These are phyloP conservation scores for Rhopalosiphum padi DNA, from an alignment of 1,140 invertebrate genomes.

Conservation along the genomic window DNA sequence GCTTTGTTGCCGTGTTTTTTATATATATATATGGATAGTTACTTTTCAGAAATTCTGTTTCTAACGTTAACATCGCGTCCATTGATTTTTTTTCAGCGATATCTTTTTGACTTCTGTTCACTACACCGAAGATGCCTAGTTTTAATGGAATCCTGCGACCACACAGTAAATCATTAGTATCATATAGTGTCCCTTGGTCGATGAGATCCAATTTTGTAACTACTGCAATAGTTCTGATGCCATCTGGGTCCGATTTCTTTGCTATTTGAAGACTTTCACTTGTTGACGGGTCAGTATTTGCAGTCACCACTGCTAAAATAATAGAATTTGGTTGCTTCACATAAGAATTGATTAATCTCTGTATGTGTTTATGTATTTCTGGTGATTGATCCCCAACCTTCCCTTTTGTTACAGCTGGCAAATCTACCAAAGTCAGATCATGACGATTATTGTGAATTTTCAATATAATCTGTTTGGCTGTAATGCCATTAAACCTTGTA, in stretches of 20 bases:
- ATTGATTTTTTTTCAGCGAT: constrained; percentile 73
- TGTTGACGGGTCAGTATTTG: constrained; percentile 95
- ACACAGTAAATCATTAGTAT: constrained; percentile 76
- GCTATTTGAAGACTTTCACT: constrained; percentile 95
- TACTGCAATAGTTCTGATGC: constrained; percentile 76
- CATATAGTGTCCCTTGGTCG: constrained; percentile 81
- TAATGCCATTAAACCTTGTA: constrained; percentile 76
- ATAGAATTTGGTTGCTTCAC: constrained; percentile 91
- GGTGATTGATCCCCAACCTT: constrained; percentile 92
- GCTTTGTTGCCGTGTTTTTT: constrained; percentile 70
- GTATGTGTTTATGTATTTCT: constrained; percentile 57
- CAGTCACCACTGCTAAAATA: constrained; percentile 93
- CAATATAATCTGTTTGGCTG: constrained; percentile 75
- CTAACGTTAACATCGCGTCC: constrained; percentile 71
- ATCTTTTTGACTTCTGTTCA: constrained; percentile 64
- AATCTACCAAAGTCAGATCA: constrained; percentile 93
- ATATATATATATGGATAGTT: constrained; percentile 72
- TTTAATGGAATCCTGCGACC: constrained; percentile 77
- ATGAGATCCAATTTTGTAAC: constrained; percentile 82
- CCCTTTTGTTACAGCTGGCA: constrained; percentile 94
- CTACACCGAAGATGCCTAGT: constrained; percentile 62
- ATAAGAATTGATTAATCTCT: constrained; percentile 95
- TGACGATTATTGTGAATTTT: constrained; percentile 78
- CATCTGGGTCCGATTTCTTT: constrained; percentile 93
- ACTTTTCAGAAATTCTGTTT: constrained; percentile 70